These are phyloP conservation scores for Collichthys lucidus DNA, from an alignment of 2,113 vertebrate species.

Conservation along the genomic window DNA sequence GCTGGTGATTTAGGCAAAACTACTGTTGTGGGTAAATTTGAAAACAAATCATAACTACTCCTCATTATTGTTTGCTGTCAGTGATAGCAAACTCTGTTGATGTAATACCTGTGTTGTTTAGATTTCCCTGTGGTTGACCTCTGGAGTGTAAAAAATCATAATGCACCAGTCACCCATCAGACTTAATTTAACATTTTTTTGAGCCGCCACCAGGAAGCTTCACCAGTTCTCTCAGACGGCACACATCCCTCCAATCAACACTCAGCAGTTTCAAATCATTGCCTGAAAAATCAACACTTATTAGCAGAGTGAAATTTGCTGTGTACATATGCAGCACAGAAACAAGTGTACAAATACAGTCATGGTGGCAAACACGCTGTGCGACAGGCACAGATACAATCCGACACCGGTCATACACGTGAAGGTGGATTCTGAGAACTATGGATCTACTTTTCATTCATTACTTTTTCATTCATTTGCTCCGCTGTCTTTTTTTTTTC, in stretches of 20 bases:
- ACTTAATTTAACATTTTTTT: slow-evolving; percentile 24
- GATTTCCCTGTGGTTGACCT: slow-evolving; percentile 26
- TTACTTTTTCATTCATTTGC: neutral
- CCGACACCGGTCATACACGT: neutral
- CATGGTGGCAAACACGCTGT: neutral
- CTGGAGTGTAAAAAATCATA: slow-evolving; percentile 35
- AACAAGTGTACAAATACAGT: slow-evolving; percentile 37
- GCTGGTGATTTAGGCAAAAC: slow-evolving; percentile 35
- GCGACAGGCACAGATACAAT: neutral
- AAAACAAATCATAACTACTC: neutral
- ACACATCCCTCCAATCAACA: slow-evolving; percentile 35
- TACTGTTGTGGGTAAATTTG: neutral
- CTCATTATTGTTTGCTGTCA: slow-evolving; percentile 18
- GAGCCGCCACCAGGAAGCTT: neutral
- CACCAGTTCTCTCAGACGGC: slow-evolving; percentile 17
- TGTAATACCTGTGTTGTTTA: slow-evolving; percentile 31
- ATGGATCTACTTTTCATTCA: neutral
- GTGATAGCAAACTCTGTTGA: slow-evolving; percentile 13
- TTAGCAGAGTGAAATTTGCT: slow-evolving; percentile 34
- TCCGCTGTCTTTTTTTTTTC: neutral
- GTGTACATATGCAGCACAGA: slow-evolving; percentile 23
- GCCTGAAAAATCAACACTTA: slow-evolving; percentile 41
- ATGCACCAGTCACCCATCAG: slow-evolving; percentile 4
- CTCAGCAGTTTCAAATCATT: slow-evolving; percentile 34
- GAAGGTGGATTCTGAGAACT: neutral